These are phyloP conservation scores for Aphelocoma coerulescens DNA, from an alignment of 2,113 vertebrate genomes.

Conservation along the genomic window DNA sequence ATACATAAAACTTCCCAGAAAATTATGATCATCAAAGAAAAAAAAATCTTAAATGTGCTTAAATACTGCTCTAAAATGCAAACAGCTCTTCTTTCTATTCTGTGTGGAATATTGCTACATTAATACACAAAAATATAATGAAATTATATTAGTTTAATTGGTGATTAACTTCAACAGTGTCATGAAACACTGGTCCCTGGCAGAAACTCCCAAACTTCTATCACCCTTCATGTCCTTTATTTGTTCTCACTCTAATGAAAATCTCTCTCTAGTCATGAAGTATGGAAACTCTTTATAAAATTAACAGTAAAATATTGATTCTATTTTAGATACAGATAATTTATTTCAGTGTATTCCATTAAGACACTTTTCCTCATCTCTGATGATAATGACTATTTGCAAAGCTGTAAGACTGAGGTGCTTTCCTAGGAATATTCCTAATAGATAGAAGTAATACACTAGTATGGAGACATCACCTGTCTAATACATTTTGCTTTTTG, in stretches of 20 bases:
- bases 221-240: not conserved
- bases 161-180: not conserved
- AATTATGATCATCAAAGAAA: not conserved
- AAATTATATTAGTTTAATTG: not conserved
- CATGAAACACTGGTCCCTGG: not conserved
- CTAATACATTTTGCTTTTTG: not conserved
- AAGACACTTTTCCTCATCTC: not conserved
- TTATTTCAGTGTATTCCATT: not conserved
- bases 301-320: not conserved
- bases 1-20: not conserved
- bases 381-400: not conserved
- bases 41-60: not conserved
- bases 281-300: not conserved
- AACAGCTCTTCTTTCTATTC: not conserved
- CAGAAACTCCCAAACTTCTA: not conserved
- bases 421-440: not conserved
- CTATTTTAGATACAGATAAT: not conserved
- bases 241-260: not conserved
- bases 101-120: not conserved
- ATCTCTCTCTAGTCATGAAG: not conserved
- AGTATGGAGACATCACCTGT: fast-evolving
- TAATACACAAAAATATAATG: not conserved
- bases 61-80: not conserved
- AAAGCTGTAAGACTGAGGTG: not conserved
- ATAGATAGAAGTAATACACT: not conserved